phyloP scores from a whole-genome alignment of 2,888 invertebrate species.

The Cecidostiba fungosa region DNA sequence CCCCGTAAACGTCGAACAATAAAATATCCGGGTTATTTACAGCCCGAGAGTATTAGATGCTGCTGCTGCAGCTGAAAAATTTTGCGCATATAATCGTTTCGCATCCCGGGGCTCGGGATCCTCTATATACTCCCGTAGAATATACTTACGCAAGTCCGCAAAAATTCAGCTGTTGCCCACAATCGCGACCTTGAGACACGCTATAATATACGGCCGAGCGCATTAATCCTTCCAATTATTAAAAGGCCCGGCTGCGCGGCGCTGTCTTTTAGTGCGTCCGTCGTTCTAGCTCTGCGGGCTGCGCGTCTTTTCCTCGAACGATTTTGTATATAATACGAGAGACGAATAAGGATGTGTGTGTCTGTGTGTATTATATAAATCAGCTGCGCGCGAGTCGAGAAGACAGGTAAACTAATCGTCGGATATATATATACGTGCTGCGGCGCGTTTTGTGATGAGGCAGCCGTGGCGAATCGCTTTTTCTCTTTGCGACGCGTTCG shows the following conservation, averaged over 20 bases:
- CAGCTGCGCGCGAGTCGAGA: constrained; percentile 23
- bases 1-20: constrained; percentile 56
- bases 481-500: not conserved
- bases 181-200: constrained; percentile 37
- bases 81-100: constrained; percentile 9
- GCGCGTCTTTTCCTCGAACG: constrained; percentile 38
- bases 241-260: constrained; percentile 22
- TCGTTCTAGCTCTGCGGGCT: not conserved
- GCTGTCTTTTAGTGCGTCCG: constrained; percentile 20
- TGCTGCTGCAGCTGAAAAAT: constrained; percentile 6
- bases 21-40: constrained; percentile 58
- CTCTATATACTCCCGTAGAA: not conserved
- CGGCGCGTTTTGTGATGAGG: not conserved
- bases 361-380: constrained; percentile 43
- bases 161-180: constrained; percentile 24
- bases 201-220: constrained; percentile 33
- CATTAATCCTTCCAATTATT: constrained; percentile 62
- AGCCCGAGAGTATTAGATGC: not conserved
- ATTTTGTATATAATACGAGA: constrained; percentile 10
- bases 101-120: not conserved
- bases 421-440: constrained; percentile 52
- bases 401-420: constrained; percentile 66
- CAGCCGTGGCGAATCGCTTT: constrained; percentile 23
- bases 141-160: constrained; percentile 18
- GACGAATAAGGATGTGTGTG: constrained; percentile 38